Conservation (phyloP, 2,888 invertebrate species). For the Lissocephala sabroskyi region DNA sequence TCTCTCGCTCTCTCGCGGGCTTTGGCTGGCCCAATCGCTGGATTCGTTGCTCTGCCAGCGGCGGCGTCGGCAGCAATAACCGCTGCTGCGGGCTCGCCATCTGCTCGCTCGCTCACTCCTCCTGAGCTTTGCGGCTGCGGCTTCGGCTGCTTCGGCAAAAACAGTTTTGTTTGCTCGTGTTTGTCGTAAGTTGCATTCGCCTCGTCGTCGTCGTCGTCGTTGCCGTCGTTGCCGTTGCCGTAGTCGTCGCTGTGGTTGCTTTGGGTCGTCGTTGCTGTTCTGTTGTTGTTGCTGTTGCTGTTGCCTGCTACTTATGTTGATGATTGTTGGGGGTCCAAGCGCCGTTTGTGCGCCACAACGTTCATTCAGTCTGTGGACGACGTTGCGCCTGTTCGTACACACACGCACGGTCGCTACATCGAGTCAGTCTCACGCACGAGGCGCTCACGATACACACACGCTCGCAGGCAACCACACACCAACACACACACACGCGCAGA, state of each 20-base stretch:
- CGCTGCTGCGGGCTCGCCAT: constrained; percentile 31
- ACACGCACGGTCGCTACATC: constrained; percentile 47
- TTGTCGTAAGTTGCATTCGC: constrained; percentile 51
- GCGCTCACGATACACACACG: constrained; percentile 17
- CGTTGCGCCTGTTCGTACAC: constrained; percentile 69
- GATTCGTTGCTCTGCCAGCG: too few species aligned
- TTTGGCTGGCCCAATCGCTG: too few species aligned
- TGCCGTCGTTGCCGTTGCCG: constrained; percentile 20
- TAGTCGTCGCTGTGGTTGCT: constrained; percentile 10
- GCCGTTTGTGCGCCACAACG: constrained; percentile 63
- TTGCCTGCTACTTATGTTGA: constrained; percentile 54
- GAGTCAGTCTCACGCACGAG: constrained; percentile 20
- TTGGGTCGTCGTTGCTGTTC: constrained; percentile 12
- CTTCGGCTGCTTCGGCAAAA: constrained; percentile 31
- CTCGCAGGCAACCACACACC: constrained; percentile 7
- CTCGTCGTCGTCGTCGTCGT: constrained; percentile 16
- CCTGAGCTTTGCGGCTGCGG: constrained; percentile 36
- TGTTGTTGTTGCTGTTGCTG: constrained; percentile 35
- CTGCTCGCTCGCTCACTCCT: constrained; percentile 47
- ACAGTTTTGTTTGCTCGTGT: constrained; percentile 56
- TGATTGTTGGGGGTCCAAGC: constrained; percentile 66
- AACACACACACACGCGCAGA: constrained; percentile 1
- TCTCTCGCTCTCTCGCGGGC: too few species aligned
- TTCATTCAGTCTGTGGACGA: constrained; percentile 70
- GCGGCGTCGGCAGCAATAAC: constrained; percentile 37